A percentile compares a stretch with the other conserved stretches of the same genome.
Conservation (phyloP, 1,140 invertebrate genomes). For the Drosophila baimaii region DNA sequence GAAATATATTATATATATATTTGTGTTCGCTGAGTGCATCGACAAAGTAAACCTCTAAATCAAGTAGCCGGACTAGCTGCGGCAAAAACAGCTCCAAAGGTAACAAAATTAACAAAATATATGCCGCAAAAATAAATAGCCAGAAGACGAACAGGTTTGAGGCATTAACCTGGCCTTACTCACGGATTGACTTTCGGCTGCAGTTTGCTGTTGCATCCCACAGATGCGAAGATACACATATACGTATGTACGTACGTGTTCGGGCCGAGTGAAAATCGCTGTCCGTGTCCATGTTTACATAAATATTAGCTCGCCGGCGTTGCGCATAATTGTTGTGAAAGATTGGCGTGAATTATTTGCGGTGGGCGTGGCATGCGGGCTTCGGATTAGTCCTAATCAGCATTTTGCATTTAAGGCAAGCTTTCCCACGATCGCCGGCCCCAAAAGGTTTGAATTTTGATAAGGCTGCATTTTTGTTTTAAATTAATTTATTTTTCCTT, state of each 20-base stretch:
- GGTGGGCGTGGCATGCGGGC: slow-evolving; percentile 47
- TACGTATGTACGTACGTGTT: too few species aligned
- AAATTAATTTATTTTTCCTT: not conserved
- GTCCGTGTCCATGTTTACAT: slow-evolving; percentile 41
- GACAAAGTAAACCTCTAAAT: slow-evolving; percentile 49
- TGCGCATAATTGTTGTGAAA: slow-evolving; percentile 73
- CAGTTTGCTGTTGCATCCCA: slow-evolving; percentile 47
- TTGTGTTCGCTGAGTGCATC: slow-evolving; percentile 9
- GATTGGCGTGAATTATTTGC: slow-evolving; percentile 53
- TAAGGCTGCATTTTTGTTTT: not conserved
- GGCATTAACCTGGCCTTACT: slow-evolving; percentile 47
- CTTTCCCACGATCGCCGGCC: slow-evolving; percentile 34
- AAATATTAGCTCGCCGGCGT: slow-evolving; percentile 56
- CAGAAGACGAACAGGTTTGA: slow-evolving; percentile 57
- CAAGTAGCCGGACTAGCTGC: slow-evolving; percentile 43
- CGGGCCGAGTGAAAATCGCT: slow-evolving; percentile 36
- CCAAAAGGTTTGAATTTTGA: slow-evolving; percentile 12
- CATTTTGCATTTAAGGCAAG: slow-evolving; percentile 32
- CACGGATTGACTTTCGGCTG: slow-evolving; percentile 42
- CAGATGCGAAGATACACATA: slow-evolving; percentile 26
- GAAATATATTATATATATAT: not conserved
- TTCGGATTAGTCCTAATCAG: slow-evolving; percentile 53
- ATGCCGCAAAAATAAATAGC: slow-evolving; percentile 50
- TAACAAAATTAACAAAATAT: slow-evolving; percentile 56
- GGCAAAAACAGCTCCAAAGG: slow-evolving; percentile 41